A percentile compares a stretch with the other conserved stretches of the same genome.
These are phyloP conservation scores for Halisarca cf. caerulea DNA, from an alignment of 37 sponge, comb jelly and placozoan species.

Conservation along the genomic window DNA sequence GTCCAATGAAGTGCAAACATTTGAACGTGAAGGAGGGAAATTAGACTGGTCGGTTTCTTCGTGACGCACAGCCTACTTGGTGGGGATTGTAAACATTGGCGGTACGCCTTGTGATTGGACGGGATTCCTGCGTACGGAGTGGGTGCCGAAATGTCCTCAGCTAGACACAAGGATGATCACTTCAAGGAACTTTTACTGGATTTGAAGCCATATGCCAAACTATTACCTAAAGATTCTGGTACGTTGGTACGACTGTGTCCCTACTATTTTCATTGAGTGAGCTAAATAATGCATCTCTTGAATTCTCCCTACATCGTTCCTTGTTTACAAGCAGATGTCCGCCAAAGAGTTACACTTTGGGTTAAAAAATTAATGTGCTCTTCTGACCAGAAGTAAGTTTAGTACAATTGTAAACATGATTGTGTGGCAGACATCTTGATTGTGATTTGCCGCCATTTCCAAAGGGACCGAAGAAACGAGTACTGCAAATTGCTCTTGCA, in stretches of 20 bases:
- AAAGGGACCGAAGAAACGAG: constrained; percentile 41
- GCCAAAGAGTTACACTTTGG: constrained; percentile 42
- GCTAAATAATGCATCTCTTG: too few species aligned
- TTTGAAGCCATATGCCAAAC: constrained; percentile 47
- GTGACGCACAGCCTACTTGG: too few species aligned
- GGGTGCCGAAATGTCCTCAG: background rate
- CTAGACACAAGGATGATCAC: constrained; percentile 22
- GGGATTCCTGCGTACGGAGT: too few species aligned
- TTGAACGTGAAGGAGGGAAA: constrained; percentile 21
- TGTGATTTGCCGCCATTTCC: background rate
- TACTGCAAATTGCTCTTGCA: constrained; percentile 53
- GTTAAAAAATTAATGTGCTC: constrained; percentile 46
- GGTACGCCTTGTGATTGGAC: too few species aligned
- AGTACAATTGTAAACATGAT: background rate
- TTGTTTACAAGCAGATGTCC: constrained; percentile 31
- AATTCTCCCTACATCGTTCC: too few species aligned
- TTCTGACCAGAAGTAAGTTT: constrained; percentile 34
- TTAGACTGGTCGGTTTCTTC: too few species aligned
- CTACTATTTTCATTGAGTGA: too few species aligned
- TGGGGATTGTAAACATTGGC: too few species aligned
- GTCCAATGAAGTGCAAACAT: constrained; percentile 31
- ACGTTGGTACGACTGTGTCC: background rate
- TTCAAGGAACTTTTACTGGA: constrained; percentile 27
- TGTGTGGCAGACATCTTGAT: background rate
- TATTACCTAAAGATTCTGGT: constrained; percentile 45